phyloP scores from a whole-genome alignment of 2,888 invertebrate species.

The Melieria omissa region DNA sequence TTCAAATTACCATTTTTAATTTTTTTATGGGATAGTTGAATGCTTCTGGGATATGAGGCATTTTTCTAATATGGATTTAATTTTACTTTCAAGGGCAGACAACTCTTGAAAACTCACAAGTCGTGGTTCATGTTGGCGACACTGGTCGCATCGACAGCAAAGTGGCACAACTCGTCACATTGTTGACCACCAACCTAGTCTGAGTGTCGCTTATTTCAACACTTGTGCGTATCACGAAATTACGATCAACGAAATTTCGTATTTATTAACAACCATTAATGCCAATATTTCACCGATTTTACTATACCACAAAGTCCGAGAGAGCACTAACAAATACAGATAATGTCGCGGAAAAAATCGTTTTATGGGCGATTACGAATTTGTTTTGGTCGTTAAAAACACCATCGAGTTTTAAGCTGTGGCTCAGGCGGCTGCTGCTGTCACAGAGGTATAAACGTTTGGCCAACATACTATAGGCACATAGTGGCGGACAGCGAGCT shows the following conservation, averaged over 20 bases:
- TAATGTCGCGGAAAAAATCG: conserved; percentile 20
- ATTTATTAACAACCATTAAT: conserved; percentile 13
- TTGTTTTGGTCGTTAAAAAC: conserved; percentile 33
- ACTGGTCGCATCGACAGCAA: no score
- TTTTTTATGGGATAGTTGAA: no score
- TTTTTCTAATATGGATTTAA: no score
- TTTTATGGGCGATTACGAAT: conserved; percentile 32
- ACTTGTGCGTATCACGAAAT: neutral
- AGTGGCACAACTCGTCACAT: no score
- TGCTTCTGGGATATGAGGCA: no score
- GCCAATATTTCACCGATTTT: conserved; percentile 11
- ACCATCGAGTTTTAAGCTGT: conserved; percentile 16
- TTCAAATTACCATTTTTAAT: no score
- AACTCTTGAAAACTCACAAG: no score
- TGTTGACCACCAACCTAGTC: neutral
- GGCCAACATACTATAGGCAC: neutral
- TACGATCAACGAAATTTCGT: neutral
- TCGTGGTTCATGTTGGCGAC: no score
- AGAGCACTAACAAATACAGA: neutral
- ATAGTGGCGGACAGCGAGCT: neutral
- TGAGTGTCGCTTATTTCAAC: neutral
- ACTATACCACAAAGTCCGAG: neutral
- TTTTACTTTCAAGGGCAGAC: no score
- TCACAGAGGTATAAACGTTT: neutral
- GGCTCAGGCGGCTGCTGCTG: neutral